Base-by-base conservation (phyloP, 1,140 invertebrate genomes). In the Eulimnadia texana region DNA sequence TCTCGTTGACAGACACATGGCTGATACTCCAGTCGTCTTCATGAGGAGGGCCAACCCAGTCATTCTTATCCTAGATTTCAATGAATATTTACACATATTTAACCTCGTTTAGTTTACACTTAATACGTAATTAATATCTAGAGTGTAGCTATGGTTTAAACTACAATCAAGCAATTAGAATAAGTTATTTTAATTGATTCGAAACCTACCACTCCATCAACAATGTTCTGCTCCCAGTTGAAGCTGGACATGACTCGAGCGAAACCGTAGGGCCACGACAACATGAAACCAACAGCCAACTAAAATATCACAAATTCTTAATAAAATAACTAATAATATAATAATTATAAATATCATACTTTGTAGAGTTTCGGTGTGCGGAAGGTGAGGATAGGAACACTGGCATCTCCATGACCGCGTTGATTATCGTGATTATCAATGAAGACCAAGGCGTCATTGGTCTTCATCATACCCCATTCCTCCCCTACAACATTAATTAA, bases 361-460 rank as follows among this genome's bases (percentile, higher is more conserved):
- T 84, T 84, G 69, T 84, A 85, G n/a, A 72, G 68, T 62, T 76
- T 77, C 0, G 78, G 23, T 16, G 72, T 67, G 65, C 81, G 82
- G 69, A 82, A 78, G 0, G 80, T 84, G 1, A 84, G 66, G 42
- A 84, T 79, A 11, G 50, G 72, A 47, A 77, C 78, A 62, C 76
- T 77, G 52, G 74, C 76, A 52, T 74, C 76, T 25, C 79, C 79
- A 64, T 81, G 78, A 11, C 79, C 81, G 11, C 84, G 69, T 68
- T 86, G 84, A 55, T 83, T 84, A 65, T 86, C 84, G 62, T 86
- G 84, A 68, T 86, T 78, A 58, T 77, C 76, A 16, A 78, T 68
- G 61, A 78, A 78, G 11, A 73, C 72, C 6, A 78, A 55, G 0
- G 77, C 72, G 49, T 72, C 63, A 3, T 25, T 61, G 1, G 66